phyloP scores from a whole-genome alignment of 2,113 vertebrate species.

The Tragelaphus strepsiceros region DNA sequence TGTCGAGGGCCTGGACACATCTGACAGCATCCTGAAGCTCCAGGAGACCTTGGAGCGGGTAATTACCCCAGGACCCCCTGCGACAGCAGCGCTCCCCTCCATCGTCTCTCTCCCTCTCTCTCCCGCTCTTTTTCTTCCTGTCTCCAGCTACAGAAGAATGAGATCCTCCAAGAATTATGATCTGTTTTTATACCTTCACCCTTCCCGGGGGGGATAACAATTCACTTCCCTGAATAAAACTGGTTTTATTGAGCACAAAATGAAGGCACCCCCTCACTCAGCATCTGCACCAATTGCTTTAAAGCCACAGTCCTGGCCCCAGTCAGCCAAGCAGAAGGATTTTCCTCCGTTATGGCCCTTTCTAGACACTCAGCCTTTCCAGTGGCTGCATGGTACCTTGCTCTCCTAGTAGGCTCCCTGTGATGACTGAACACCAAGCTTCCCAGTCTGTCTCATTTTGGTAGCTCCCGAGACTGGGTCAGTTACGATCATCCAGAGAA shows the following conservation, averaged over 20 bases:
- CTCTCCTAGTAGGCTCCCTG: slow-evolving; percentile 52
- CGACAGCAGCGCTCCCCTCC: background rate
- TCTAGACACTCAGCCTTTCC: slow-evolving; percentile 36
- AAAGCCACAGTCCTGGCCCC: slow-evolving; percentile 41
- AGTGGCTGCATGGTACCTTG: slow-evolving; percentile 23
- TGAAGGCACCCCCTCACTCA: slow-evolving; percentile 14
- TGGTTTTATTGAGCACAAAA: slow-evolving; percentile 39
- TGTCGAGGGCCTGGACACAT: slow-evolving; percentile 4
- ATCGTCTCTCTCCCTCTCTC: background rate
- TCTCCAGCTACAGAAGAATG: slow-evolving; percentile 36
- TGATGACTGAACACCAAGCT: slow-evolving; percentile 35
- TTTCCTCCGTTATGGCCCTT: slow-evolving; percentile 47
- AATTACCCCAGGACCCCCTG: slow-evolving; percentile 42
- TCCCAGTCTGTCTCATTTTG: background rate
- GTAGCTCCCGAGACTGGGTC: background rate
- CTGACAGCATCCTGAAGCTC: slow-evolving; percentile 29
- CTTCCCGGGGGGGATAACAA: slow-evolving; percentile 35
- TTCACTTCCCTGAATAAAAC: slow-evolving; percentile 53
- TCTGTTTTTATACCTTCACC: slow-evolving; percentile 53
- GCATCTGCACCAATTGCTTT: background rate
- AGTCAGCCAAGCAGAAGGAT: slow-evolving; percentile 20
- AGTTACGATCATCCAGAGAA: background rate
- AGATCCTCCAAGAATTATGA: slow-evolving; percentile 59
- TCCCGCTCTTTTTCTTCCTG: background rate
- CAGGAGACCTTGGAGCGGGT: slow-evolving; percentile 37